Evolutionary conservation across 2,888 invertebrate species (phyloP), one percentile per base, ranked within the genome.

Genomic region (Gasteruption jaculator): DNA sequence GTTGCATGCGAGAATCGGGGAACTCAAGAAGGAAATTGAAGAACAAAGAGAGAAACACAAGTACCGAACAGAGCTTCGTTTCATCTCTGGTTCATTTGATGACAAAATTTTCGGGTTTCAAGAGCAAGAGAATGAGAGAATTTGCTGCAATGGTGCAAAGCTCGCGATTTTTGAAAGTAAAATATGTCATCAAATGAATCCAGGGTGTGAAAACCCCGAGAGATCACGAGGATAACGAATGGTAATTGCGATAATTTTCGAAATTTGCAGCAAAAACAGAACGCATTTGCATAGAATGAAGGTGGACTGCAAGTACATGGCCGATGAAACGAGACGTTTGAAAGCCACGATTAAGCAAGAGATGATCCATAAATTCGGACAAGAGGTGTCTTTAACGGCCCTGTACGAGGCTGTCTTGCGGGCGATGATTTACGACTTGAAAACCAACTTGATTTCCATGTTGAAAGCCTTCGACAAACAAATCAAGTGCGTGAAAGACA

Each of bases 241-340:
- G n/a, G n/a, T 30, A 5, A 3, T 29, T 2, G n/a, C 12, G 7
- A 11, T n/a, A n/a, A n/a, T n/a, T n/a, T n/a, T n/a, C n/a, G n/a
- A n/a, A n/a, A n/a, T n/a, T 41, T 42, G 8, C 52, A 85, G 84
- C 58, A 74, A 80, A 27, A 83, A 84, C 59, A 77, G 81, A 46
- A 75, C 76, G 1, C 86, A 87, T 60, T 62, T 86, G 41, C 76
- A 78, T 37, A 79, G 85, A 47, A 83, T 87, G 81, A 80, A 80
- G 62, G 72, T 80, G 1, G 86, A 87, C 60, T 73, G 83, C 10
- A 76, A 77, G 31, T 77, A 77, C 33, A 87, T 87, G 86, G 74
- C 77, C 6, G 67, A 68, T 1, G 73, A 76, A 39, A 81, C 83
- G 1, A 70, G 72, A 3, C 71, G 72, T 6, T 59, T 86, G 4